These are phyloP conservation scores for Lepidurus arcticus DNA, from an alignment of 1,140 invertebrate species.

Conservation along the genomic window DNA sequence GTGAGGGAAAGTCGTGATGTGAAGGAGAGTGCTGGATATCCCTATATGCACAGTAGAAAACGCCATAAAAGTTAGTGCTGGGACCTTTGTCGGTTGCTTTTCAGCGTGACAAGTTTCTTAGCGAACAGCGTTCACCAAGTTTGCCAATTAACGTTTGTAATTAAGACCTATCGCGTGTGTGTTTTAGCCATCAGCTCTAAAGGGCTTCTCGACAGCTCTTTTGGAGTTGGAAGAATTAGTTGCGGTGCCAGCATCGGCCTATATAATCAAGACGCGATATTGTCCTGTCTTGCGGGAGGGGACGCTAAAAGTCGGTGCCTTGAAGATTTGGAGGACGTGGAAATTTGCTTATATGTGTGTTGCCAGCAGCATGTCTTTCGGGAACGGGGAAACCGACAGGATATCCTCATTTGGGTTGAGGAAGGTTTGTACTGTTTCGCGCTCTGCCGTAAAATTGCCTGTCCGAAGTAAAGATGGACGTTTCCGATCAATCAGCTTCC, in stretches of 20 bases:
- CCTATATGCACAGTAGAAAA: background rate
- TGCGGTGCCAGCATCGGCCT: too few species aligned
- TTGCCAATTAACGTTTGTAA: constrained; percentile 10
- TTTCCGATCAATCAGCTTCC: background rate
- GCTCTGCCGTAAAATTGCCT: constrained; percentile 14
- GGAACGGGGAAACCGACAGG: background rate
- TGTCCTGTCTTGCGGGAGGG: too few species aligned
- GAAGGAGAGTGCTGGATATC: background rate
- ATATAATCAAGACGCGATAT: too few species aligned
- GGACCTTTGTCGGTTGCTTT: background rate
- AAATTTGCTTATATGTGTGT: background rate
- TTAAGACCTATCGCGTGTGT: background rate
- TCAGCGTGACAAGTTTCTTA: background rate
- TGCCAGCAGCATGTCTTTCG: background rate
- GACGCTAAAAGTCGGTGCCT: too few species aligned
- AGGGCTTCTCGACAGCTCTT: too few species aligned
- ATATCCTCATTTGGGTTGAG: background rate
- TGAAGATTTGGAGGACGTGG: background rate
- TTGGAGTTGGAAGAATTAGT: too few species aligned
- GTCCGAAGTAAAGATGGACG: constrained; percentile 8
- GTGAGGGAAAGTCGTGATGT: background rate
- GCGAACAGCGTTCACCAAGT: background rate
- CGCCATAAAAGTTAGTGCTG: background rate
- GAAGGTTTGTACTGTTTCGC: background rate
- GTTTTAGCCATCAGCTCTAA: too few species aligned